Evolutionary conservation across 30 jellyfish, hydroid and myxozoan genomes (phyloP).

Genomic region (Pelagia noctiluca): DNA sequence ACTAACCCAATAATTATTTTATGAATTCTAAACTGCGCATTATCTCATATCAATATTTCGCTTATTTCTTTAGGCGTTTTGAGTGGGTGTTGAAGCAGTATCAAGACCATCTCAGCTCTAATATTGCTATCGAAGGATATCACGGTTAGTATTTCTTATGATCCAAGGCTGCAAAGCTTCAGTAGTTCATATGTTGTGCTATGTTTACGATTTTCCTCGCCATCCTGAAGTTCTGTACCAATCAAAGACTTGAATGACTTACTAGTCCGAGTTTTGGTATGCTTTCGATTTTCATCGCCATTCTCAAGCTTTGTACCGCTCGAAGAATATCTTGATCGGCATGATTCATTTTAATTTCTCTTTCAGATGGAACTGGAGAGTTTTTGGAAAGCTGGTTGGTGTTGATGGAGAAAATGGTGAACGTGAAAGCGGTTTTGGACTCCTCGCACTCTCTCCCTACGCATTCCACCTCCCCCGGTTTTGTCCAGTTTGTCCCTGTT

Average conservation of each 20-base stretch:
- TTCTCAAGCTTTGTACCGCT: not conserved
- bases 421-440: conserved; percentile 82
- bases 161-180: too few species aligned
- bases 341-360: not conserved
- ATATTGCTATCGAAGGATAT: conserved; percentile 29
- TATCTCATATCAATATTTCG: not conserved
- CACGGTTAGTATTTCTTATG: too few species aligned
- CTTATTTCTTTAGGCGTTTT: conserved; percentile 42
- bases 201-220: too few species aligned
- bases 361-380: conserved; percentile 82
- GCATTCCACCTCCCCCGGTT: conserved; percentile 82
- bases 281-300: too few species aligned
- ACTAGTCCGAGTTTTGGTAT: too few species aligned
- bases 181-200: too few species aligned
- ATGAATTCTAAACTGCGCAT: not conserved
- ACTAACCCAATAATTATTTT: not conserved
- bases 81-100: conserved; percentile 65
- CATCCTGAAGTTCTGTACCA: too few species aligned
- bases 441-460: conserved; percentile 88
- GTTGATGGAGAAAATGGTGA: conserved; percentile 81
- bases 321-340: too few species aligned
- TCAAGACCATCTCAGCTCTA: conserved; percentile 6
- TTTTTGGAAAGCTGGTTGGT: conserved; percentile 91
- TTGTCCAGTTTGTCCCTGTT: conserved; percentile 73
- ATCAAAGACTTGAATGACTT: too few species aligned